A percentile compares a stretch with the other conserved stretches of the same genome.
Evolutionary conservation across 1,140 invertebrate species (phyloP).

Genomic region (Orius laevigatus): DNA sequence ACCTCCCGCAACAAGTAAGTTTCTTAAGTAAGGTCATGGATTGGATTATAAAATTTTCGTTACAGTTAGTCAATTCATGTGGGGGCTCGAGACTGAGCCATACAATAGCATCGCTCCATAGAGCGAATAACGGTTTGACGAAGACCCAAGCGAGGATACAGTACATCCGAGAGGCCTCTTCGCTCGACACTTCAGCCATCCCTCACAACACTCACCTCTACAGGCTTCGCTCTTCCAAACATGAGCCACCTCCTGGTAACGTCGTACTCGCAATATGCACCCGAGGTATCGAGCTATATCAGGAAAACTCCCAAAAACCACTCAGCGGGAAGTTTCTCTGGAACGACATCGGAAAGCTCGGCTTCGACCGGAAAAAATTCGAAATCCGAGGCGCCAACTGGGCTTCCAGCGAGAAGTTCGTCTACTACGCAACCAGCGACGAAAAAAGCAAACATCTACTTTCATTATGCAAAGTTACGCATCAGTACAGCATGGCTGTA

Average conservation of each 20-base stretch:
- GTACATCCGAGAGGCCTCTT: constrained; percentile 78
- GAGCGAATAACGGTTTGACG: constrained; percentile 56
- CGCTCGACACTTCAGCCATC: constrained; percentile 60
- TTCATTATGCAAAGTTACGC: constrained; percentile 73
- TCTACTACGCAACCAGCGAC: constrained; percentile 76
- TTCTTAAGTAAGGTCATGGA: background rate
- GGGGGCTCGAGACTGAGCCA: constrained; percentile 36
- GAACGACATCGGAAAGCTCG: constrained; percentile 84
- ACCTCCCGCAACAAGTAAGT: constrained; percentile 42
- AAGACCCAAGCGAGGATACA: constrained; percentile 61
- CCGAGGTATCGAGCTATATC: constrained; percentile 67
- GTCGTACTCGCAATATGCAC: constrained; percentile 70
- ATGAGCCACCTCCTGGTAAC: constrained; percentile 49
- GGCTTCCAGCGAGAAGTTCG: constrained; percentile 51
- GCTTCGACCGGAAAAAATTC: constrained; percentile 92
- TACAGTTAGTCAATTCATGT: constrained; percentile 28
- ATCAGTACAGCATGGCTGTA: constrained; percentile 88
- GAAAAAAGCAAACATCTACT: constrained; percentile 82
- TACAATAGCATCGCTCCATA: constrained; percentile 41
- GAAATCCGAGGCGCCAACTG: constrained; percentile 74
- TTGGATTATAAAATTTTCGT: constrained; percentile 1
- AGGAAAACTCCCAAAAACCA: constrained; percentile 23
- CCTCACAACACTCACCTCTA: constrained; percentile 78
- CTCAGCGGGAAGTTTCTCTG: constrained; percentile 56
- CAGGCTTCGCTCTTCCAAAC: constrained; percentile 66